Base-by-base conservation (phyloP, 1,140 invertebrate genomes). In the Musca domestica region DNA sequence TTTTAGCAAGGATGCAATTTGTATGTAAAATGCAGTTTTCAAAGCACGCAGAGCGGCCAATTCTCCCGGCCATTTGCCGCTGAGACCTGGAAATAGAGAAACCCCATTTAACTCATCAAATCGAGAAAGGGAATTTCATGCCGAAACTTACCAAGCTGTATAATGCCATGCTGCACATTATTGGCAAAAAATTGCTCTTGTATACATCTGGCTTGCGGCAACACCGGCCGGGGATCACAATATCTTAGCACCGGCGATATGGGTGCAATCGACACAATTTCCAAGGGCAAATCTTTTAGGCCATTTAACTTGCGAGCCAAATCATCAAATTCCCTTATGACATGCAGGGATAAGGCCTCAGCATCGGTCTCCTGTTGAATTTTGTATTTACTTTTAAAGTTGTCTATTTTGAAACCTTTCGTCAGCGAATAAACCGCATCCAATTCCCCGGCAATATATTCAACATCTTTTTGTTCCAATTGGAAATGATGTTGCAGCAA, bases 61-160 rank as follows among this genome's bases (percentile, higher is more conserved):
- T 68, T 96, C 90, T 67, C 92, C 89, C 0, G 95, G 95, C 95
- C 95, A 98, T 80, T 97, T 96, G 20, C 94, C 92, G 84, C 92
- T 95, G 17, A 88, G 85, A 61, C 91, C 92, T 88, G 3, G 47
- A 83, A 85, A 69, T 64, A 71, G 73, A 61, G 22, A 61, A 27
- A 22, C 3, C 2, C 25, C 7, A 22, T 25, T 27, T 61, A 54
- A 17, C 3, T 12, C 25, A 25, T 52, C 17, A 65, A 9, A 48
- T 51, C 66, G 19, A 67, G 61, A 49, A 65, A 30, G 49, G 34
- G 46, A 41, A 61, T 66, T 56, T 64, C 71, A 67, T 58, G 20
- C 3, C 22, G 52, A 17, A 41, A 22, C 76, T 83, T 74, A 87
- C 86, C 84, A 20, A 91, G 76, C 71, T 91, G 87, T 30, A 90